Percentiles rank a stretch among this genome's conserved stretches.
Evolutionary conservation across 2,113 vertebrate genomes (phyloP).

Genomic region (Halichoerus grypus): DNA sequence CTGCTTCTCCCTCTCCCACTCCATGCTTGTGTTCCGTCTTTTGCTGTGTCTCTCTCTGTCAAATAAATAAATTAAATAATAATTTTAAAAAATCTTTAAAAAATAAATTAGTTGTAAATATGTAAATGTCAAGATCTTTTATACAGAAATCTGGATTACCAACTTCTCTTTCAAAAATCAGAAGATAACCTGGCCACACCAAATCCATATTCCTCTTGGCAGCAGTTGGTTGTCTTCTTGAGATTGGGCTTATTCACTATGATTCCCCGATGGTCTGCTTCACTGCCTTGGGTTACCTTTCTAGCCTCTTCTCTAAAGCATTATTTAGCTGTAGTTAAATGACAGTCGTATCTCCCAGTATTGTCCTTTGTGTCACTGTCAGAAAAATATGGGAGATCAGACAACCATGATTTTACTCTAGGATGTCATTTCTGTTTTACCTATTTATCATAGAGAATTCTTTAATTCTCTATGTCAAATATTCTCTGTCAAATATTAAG

Average conservation of each 20-base stretch:
- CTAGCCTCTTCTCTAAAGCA: background rate
- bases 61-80: no score
- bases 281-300: background rate
- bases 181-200: background rate
- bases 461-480: background rate
- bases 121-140: slow-evolving; percentile 11
- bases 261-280: background rate
- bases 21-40: no score
- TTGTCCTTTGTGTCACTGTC: background rate
- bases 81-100: no score
- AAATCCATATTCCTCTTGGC: background rate
- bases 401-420: background rate
- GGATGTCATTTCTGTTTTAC: background rate
- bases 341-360: background rate
- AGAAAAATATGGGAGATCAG: background rate
- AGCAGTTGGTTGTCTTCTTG: background rate
- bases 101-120: background rate
- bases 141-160: slow-evolving; percentile 26
- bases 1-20: no score
- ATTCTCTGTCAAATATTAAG: background rate
- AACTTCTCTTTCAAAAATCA: slow-evolving; percentile 22
- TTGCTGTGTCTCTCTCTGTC: no score
- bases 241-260: background rate
- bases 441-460: background rate
- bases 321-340: slow-evolving; percentile 29